Evolutionary conservation across 2,888 invertebrate genomes (phyloP).

Genomic region (Aradus depressus): DNA sequence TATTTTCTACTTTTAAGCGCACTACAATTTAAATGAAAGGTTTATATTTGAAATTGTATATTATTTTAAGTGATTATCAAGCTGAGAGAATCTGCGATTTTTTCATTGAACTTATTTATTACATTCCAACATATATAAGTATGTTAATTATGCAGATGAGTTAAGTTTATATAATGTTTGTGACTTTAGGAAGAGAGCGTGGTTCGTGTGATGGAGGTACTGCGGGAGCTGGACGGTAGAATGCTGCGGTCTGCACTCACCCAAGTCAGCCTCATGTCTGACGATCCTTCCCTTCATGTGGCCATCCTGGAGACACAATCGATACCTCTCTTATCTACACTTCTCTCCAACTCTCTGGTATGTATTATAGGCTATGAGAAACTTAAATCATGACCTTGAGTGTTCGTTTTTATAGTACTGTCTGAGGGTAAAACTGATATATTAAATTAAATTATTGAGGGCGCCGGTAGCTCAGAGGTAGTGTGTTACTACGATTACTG

Average conservation of each 20-base stretch:
- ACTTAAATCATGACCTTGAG: too few relatives aligned
- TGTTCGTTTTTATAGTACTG: background rate
- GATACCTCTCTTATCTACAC: background rate
- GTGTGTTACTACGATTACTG: too few relatives aligned
- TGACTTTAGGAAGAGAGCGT: constrained; percentile 41
- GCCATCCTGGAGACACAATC: constrained; percentile 42
- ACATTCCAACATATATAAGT: background rate
- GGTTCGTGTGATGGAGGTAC: constrained; percentile 38
- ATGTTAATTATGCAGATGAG: background rate
- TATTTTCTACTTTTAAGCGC: too few relatives aligned
- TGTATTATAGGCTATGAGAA: background rate
- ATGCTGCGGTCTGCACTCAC: constrained; percentile 54
- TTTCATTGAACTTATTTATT: background rate
- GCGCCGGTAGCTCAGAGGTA: background rate
- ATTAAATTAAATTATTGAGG: background rate
- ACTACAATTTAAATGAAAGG: too few relatives aligned
- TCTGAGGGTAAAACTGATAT: background rate
- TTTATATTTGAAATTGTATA: background rate
- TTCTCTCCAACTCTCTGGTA: constrained; percentile 3
- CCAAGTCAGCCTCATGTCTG: constrained; percentile 54
- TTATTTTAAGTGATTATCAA: background rate
- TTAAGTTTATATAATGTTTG: constrained; percentile 6
- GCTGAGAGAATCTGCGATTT: too few relatives aligned
- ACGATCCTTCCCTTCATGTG: constrained; percentile 49
- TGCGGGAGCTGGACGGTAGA: constrained; percentile 46